A percentile compares a stretch with the other conserved stretches of the same genome.
Evolutionary conservation across 2,888 invertebrate species (phyloP).

Genomic region (Orchesellides sinensis): DNA sequence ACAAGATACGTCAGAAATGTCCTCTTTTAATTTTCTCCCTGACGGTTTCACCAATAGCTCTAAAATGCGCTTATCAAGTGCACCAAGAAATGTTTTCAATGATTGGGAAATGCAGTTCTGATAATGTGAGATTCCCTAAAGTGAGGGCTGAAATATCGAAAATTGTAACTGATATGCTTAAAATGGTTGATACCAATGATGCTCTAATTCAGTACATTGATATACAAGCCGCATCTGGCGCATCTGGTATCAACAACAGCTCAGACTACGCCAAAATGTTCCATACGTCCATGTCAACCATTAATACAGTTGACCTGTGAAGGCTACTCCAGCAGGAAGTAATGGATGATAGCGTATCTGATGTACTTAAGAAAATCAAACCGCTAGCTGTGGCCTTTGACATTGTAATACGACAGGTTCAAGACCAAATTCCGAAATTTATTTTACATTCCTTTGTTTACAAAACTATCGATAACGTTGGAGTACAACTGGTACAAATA

Average conservation of each 20-base stretch:
- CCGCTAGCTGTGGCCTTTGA: neutral
- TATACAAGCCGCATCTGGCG: neutral
- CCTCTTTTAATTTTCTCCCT: too few species aligned
- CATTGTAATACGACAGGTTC: neutral
- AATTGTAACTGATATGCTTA: constrained; percentile 12
- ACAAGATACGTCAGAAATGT: too few species aligned
- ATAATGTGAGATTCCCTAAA: constrained; percentile 16
- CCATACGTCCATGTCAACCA: neutral
- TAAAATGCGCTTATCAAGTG: neutral
- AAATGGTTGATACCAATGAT: neutral
- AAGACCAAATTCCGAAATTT: constrained; percentile 19
- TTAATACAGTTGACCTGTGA: neutral
- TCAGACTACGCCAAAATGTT: neutral
- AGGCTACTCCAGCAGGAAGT: neutral
- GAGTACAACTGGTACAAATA: neutral
- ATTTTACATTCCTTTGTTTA: constrained; percentile 1
- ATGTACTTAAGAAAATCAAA: neutral
- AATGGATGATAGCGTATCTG: neutral
- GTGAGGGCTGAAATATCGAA: neutral
- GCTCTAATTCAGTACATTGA: constrained; percentile 5
- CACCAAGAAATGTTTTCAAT: constrained; percentile 17
- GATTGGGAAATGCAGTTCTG: constrained; percentile 2
- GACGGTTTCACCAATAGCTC: too few species aligned
- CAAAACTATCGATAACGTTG: constrained; percentile 10
- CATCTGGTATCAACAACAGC: neutral